Base-by-base conservation (phyloP, 2,797 vertebrate genomes). In the Benthosema pterotum region DNA sequence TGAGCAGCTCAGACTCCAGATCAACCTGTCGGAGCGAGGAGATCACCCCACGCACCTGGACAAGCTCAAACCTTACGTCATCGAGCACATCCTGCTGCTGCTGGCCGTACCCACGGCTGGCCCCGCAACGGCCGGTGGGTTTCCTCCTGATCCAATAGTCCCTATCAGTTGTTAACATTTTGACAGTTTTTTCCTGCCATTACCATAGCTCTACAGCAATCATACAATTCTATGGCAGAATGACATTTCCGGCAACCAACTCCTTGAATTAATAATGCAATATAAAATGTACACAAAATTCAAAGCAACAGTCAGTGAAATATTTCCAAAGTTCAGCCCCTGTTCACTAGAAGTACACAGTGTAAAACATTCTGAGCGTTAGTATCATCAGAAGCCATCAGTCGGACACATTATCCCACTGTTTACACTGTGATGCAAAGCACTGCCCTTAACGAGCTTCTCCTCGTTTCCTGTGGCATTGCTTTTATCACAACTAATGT, bases 31-130 rank as follows among this genome's bases (percentile, higher is more conserved):
- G 3, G 91, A 94, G 52, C 91, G 90, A 57, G 90, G 91, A 3
- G 22, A 3, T 25, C 22, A 25, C 56, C 94, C 94, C 1, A 86
- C 92, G 67, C 94, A 96, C 88, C 93, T 96, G 84, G 95, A 97
- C 91, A 96, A 96, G 79, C 94, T 94, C 83, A 95, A 96, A 83
- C 95, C 95, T 58, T 97, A 97, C 59, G 87, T 99, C 85, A 88
- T 96, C 78, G 97, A 99, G 91, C 96, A 97, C 87, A 94, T 98
- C 79, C 88, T 95, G 90, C 91, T 99, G 84, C 91, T 97, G 83
- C 93, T 96, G 77, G 90, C 96, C 82, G 88, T 93, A 77, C 85
- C 92, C 56, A 11, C 92, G 61, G 88, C 86, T 72, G 88, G 77
- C 67, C 74, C 25, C 42, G 77, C 55, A 19, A 62, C 82, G 54